Conservation (phyloP, 1,140 invertebrate species). For the Zelostemma sp. region DNA sequence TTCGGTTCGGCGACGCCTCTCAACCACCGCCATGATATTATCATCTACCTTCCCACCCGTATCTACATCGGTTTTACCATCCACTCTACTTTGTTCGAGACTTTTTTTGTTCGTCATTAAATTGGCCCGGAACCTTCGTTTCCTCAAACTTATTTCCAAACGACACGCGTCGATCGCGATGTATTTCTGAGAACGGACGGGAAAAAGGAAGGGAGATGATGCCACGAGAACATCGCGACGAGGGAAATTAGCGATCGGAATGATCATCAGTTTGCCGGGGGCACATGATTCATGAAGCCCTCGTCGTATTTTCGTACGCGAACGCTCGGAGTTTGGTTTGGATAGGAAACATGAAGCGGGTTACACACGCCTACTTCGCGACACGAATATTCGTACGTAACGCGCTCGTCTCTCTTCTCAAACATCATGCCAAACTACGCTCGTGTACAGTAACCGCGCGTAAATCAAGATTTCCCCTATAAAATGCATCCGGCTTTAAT, state of each 20-base stretch:
- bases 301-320: conserved; percentile 59
- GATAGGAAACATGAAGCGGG: conserved; percentile 64
- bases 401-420: conserved; percentile 55
- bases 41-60: conserved; percentile 54
- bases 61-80: no score
- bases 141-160: no score
- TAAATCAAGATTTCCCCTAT: neutral
- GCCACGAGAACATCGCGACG: conserved; percentile 16
- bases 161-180: no score
- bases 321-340: conserved; percentile 60
- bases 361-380: conserved; percentile 53
- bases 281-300: conserved; percentile 64
- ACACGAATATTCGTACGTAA: conserved; percentile 68
- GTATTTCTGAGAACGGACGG: conserved; percentile 2
- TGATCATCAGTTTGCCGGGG: conserved; percentile 59
- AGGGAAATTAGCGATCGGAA: conserved; percentile 61
- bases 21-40: conserved; percentile 66
- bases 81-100: no score
- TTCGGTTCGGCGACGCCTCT: conserved; percentile 70
- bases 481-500: conserved; percentile 8
- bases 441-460: conserved; percentile 28
- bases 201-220: conserved; percentile 9
- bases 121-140: no score
- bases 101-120: no score
- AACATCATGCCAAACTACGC: conserved; percentile 49